Conservation (phyloP, 2,888 invertebrate genomes). For the Sphaerophoria taeniata region DNA sequence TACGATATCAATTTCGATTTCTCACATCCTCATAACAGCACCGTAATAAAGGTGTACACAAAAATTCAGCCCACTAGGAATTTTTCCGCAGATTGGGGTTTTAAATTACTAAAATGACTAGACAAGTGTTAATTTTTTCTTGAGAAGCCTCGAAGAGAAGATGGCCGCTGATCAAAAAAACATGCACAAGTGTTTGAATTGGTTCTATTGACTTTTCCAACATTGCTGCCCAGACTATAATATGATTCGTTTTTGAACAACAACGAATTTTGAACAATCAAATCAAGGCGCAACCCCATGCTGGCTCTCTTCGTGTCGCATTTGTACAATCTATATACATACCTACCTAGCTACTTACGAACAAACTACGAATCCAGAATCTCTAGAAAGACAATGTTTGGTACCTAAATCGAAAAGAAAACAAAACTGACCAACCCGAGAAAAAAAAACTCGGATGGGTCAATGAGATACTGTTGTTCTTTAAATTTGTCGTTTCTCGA, state of each 20-base stretch:
- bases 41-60: no score
- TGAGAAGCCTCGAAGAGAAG: no score
- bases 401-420: constrained; percentile 12
- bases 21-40: no score
- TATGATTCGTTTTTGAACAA: constrained; percentile 1
- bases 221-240: neutral
- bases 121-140: no score
- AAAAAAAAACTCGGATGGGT: constrained; percentile 13
- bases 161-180: no score
- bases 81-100: no score
- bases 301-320: constrained; percentile 23
- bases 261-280: constrained; percentile 41
- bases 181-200: no score
- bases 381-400: constrained; percentile 36
- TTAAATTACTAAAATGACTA: no score
- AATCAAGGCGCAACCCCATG: constrained; percentile 36
- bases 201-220: neutral
- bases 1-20: no score
- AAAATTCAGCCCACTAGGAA: no score
- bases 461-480: constrained; percentile 41
- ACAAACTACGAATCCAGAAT: constrained; percentile 1
- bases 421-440: constrained; percentile 24
- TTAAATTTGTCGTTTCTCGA: constrained; percentile 26
- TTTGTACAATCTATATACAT: neutral
- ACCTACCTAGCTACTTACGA: neutral